A percentile compares a stretch with the other conserved stretches of the same genome.
phyloP scores from a whole-genome alignment of 2,888 invertebrate species.

The Xestobium rufovillosum region DNA sequence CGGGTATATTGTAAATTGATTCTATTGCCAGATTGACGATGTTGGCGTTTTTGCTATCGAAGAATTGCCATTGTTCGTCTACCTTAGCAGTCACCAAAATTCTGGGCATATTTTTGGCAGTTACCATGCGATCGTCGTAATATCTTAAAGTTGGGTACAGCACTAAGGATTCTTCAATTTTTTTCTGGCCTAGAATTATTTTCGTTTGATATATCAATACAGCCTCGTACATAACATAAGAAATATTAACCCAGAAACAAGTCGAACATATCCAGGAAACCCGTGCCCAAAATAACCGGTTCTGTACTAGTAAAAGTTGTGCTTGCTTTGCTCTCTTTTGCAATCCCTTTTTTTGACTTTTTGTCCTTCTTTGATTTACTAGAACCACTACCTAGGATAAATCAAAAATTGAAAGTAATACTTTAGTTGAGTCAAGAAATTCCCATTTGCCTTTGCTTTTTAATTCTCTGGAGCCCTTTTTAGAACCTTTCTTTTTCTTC shows the following conservation, averaged over 20 bases:
- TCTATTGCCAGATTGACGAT: conserved; percentile 35
- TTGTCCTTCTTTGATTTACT: conserved; percentile 7
- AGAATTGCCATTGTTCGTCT: conserved; percentile 23
- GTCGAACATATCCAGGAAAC: conserved; percentile 13
- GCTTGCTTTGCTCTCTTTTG: conserved; percentile 1
- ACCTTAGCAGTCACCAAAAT: conserved; percentile 28
- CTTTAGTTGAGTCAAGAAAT: too few relatives aligned
- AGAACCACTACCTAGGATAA: not conserved
- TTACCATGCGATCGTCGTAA: conserved; percentile 29
- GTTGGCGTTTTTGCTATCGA: conserved; percentile 21
- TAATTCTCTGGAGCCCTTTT: conserved; percentile 9
- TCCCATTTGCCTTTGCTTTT: conserved; percentile 7
- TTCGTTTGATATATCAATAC: too few relatives aligned
- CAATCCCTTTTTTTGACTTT: not conserved
- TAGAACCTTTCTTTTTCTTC: too few relatives aligned
- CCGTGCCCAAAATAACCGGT: conserved; percentile 8
- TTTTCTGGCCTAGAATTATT: conserved; percentile 20
- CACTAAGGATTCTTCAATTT: conserved; percentile 25
- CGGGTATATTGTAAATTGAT: conserved; percentile 36
- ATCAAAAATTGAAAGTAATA: too few relatives aligned
- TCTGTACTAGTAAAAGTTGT: not conserved
- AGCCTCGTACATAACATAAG: too few relatives aligned
- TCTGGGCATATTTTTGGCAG: conserved; percentile 32
- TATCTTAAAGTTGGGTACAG: conserved; percentile 26
- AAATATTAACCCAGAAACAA: conserved; percentile 13